Percentiles rank a stretch among this genome's conserved stretches.
phyloP scores from a whole-genome alignment of 2,113 vertebrate species.

The Neofelis nebulosa region DNA sequence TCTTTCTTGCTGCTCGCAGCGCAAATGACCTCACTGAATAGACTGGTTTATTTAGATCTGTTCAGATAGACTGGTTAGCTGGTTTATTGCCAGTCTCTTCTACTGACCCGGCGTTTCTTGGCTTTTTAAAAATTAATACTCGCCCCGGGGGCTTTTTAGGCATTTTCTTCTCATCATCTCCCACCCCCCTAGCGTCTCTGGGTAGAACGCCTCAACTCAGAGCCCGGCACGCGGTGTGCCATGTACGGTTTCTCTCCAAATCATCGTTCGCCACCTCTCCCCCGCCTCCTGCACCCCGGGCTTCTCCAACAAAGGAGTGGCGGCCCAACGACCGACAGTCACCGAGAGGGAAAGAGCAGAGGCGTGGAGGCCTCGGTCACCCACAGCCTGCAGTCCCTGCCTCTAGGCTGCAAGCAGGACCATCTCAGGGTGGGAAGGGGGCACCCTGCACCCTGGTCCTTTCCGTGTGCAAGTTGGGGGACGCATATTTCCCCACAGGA shows the following conservation, averaged over 20 bases:
- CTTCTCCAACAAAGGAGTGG: background rate
- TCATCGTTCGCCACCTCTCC: too few relatives aligned
- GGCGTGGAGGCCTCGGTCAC: fast-evolving
- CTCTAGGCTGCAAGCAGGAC: background rate
- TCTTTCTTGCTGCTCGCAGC: background rate
- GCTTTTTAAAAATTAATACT: background rate
- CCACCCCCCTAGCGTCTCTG: background rate
- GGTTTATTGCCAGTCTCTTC: background rate
- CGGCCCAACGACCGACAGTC: background rate
- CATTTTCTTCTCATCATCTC: background rate
- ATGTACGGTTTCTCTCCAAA: background rate
- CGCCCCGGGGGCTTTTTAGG: background rate
- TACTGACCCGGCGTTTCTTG: background rate
- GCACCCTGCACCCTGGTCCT: background rate
- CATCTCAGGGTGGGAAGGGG: fast-evolving
- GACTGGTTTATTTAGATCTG: background rate
- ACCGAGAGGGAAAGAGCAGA: fast-evolving
- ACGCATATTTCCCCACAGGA: background rate
- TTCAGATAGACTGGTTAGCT: background rate
- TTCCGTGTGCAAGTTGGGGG: fast-evolving
- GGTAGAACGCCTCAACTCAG: fast-evolving
- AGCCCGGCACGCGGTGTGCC: background rate
- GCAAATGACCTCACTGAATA: background rate
- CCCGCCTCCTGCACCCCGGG: background rate
- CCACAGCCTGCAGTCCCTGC: background rate